phyloP scores from a whole-genome alignment of 1,140 invertebrate genomes.

The Hyphantria cunea region DNA sequence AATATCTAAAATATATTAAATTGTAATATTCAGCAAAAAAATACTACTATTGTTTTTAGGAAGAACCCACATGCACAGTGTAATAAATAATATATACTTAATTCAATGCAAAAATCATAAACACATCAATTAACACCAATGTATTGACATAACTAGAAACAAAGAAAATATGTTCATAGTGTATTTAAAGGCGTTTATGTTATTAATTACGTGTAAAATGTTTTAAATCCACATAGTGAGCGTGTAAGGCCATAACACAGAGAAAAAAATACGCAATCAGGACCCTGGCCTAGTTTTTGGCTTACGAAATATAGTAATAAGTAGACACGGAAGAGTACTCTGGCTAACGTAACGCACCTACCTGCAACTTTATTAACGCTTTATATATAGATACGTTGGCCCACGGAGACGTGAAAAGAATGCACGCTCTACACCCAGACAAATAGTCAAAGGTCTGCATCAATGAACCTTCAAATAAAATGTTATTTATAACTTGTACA shows the following conservation, averaged over 20 bases:
- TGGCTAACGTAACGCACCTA: constrained; percentile 56
- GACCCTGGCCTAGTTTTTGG: constrained; percentile 76
- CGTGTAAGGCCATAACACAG: constrained; percentile 42
- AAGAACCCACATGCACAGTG: too few species aligned
- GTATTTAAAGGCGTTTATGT: constrained; percentile 19
- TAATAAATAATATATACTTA: too few species aligned
- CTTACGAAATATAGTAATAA: constrained; percentile 79
- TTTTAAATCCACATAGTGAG: constrained; percentile 30
- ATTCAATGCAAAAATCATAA: not conserved
- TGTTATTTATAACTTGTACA: constrained; percentile 25
- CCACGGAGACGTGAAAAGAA: constrained; percentile 63
- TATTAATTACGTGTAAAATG: constrained; percentile 42
- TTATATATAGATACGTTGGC: constrained; percentile 73
- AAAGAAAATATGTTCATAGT: constrained; percentile 25
- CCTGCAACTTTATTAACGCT: constrained; percentile 64
- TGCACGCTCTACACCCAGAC: constrained; percentile 43
- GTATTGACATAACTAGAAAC: constrained; percentile 8
- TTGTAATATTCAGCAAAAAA: too few species aligned
- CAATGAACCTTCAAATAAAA: constrained; percentile 30
- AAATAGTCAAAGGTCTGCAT: constrained; percentile 38
- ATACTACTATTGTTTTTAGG: too few species aligned
- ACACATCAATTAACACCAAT: not conserved
- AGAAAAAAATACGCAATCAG: constrained; percentile 72
- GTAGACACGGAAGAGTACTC: constrained; percentile 67
- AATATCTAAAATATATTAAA: too few species aligned